Base-by-base conservation (phyloP, 1,140 invertebrate genomes). In the Euura lappo region DNA sequence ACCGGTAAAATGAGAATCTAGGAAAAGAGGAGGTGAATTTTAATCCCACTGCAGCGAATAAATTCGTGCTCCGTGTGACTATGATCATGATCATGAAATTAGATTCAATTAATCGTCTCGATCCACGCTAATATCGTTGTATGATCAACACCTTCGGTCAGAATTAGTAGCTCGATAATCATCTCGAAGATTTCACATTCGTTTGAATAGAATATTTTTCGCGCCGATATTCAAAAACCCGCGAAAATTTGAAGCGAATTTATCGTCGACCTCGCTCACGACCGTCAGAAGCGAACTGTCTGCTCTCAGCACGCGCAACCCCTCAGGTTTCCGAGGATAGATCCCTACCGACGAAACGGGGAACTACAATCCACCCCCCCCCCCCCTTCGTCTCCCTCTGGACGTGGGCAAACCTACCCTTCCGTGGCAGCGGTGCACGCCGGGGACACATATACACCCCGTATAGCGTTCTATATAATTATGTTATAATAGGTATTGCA, bases 401-500 rank as follows among this genome's bases (percentile, higher is more conserved):
- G 51, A 5, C 7, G 51, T 11, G 51, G 51, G 51, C 8, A 60
- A 60, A 6, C 51, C 51, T 60, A 28, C 28, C 28, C 28, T 28
- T 28, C 28, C 28, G 28, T 28, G 10, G 51, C 51, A 3, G 51
- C 3, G 51, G 8, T 60, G 51, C 51, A 60, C 51, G 13, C 6
- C 51, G 51, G 66, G 66, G 66, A 68, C 44, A 8, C 66, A 68
- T 44, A 68, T 42, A 44, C 66, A 68, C 28, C 44, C 13, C 66
- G 28, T 42, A 45, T 70, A 65, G n/a, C 68, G 73, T 65, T 76
- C 74, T 77, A 75, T 81, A 79, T 81, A 84, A 85, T 84, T 82
- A 80, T 84, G 80, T 82, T 84, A 82, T 84, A 84, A 85, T 83
- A 83, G 79, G 79, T 79, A 80, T 81, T 78, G 82, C 84, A 83